Evolutionary conservation across 2,888 invertebrate species (phyloP).

Genomic region (Holacanthella duospinosa): DNA sequence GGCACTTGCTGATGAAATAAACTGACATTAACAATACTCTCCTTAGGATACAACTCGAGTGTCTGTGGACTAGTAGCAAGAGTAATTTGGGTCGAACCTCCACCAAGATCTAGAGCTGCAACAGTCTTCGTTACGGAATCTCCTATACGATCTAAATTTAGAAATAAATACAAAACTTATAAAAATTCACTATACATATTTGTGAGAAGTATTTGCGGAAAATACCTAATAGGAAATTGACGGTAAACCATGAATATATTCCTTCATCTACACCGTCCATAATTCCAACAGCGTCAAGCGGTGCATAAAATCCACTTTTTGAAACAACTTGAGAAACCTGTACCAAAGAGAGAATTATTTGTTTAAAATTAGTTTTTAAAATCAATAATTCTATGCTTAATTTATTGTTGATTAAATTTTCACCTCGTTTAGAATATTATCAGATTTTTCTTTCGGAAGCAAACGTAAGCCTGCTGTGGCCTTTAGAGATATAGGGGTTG

Average conservation of each 20-base stretch:
- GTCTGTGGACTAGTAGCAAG: constrained; percentile 50
- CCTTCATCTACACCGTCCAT: constrained; percentile 94
- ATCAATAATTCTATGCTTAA: background rate
- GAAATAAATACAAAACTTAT: too few relatives aligned
- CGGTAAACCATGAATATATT: constrained; percentile 92
- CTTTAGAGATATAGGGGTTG: constrained; percentile 73
- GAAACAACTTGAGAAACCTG: constrained; percentile 48
- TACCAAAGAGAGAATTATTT: background rate
- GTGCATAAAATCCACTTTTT: constrained; percentile 62
- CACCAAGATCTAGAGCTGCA: constrained; percentile 87
- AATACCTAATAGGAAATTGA: constrained; percentile 77
- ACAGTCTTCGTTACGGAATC: constrained; percentile 53
- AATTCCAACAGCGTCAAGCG: constrained; percentile 67
- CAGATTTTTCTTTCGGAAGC: constrained; percentile 55
- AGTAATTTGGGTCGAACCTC: constrained; percentile 69
- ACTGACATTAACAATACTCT: constrained; percentile 50
- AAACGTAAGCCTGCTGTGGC: constrained; percentile 86
- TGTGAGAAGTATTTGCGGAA: too few relatives aligned
- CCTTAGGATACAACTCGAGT: constrained; percentile 44
- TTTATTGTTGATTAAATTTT: too few relatives aligned
- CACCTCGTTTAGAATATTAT: constrained; percentile 61
- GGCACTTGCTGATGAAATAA: constrained; percentile 53
- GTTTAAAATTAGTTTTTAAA: background rate
- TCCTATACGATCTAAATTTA: constrained; percentile 47
- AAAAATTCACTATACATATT: too few relatives aligned